Conservation (phyloP, 2,797 vertebrate genomes). For the Hemibagrus guttatus region DNA sequence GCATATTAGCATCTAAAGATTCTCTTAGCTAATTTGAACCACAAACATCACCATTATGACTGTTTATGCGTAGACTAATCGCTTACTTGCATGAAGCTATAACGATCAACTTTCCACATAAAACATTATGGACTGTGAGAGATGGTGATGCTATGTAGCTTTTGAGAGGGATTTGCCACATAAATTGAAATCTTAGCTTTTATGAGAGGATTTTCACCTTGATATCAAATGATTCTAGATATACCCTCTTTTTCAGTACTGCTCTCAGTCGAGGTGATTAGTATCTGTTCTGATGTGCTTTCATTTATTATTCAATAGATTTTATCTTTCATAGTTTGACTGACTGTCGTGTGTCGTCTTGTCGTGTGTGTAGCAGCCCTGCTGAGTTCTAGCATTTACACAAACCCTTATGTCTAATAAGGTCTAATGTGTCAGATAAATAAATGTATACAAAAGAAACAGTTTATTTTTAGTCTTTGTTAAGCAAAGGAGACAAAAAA, state of each 20-base stretch:
- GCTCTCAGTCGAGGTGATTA: neutral
- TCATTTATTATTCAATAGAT: neutral
- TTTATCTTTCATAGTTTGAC: slow-evolving; percentile 1
- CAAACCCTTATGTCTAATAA: neutral
- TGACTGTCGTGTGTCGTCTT: neutral
- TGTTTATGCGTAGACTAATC: neutral
- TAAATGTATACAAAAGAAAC: neutral
- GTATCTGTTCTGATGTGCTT: neutral
- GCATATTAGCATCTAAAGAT: neutral
- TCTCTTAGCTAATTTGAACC: neutral
- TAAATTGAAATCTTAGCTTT: neutral
- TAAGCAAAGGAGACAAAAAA: neutral
- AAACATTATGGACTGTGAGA: neutral
- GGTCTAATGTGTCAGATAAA: neutral
- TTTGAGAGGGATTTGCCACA: neutral
- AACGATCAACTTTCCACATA: neutral
- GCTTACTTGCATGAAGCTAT: neutral
- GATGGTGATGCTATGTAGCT: neutral
- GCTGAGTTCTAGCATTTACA: neutral
- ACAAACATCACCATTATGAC: neutral
- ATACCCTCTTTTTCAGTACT: neutral
- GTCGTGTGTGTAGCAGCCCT: neutral
- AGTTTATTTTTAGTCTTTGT: neutral
- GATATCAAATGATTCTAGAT: neutral
- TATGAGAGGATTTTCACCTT: neutral